Base-by-base conservation (phyloP, 2,113 vertebrate species). In the Ptilorrhoa leucosticta region DNA sequence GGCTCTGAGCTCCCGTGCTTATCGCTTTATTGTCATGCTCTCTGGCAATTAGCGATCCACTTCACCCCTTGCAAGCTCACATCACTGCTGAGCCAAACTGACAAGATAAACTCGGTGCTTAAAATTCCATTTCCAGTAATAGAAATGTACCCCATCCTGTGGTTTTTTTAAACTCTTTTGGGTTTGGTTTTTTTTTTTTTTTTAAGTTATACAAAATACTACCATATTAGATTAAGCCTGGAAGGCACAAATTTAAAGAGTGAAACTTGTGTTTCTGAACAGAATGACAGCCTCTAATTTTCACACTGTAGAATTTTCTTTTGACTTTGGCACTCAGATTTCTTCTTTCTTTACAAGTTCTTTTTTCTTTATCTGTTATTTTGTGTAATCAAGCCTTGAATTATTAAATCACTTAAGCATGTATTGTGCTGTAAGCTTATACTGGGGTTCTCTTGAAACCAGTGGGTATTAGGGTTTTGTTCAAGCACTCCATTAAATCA, bases 111-210 rank as follows among this genome's bases (percentile, higher is more conserved):
- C 92, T 96, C 31, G 0, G 82, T 86, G 82, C 93, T 94, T 95
- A 96, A 95, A 94, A 96, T 90, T 94, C 96, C 93, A 73, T 80
- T 97, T 91, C 90, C 85, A 93, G 85, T 53, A 83, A 96, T 57
- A 95, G 88, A 96, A 94, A 90, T 26, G 71, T 68, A 93, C 68
- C 85, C 85, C 6, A 11, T 93, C 69, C 60, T 83, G 71, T 78
- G 75, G 30, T 81, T 87, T 84, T 78, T 91, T 48, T 6, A 26
- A 78, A 40, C 0, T 14, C n/a, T 73, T 69, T 54, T 61, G 54
- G 18, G 18, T 8, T 50, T 31, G 7, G 23, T 31, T 69, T 66
- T 42, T 45, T 54, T 73, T 61, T 71, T 83, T 83, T 85, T 87
- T 76, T 31, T 4, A 91, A 85, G 92, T 78, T 75, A 50, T 45